Base-by-base conservation (phyloP, 2,113 vertebrate species). In the Aspidoscelis tigris region DNA sequence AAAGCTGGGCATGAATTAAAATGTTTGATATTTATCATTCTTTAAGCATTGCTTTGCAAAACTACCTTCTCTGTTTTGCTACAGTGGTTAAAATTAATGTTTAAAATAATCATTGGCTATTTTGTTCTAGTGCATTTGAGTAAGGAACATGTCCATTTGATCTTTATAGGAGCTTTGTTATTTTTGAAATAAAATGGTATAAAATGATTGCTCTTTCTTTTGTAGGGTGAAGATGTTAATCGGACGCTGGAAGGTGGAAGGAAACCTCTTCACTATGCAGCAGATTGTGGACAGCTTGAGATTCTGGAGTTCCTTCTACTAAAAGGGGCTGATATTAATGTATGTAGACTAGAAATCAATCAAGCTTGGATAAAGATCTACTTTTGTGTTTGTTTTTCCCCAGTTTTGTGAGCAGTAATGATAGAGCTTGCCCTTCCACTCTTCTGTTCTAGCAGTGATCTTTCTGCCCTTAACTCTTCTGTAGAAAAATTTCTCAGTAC, bases 311-410 rank as follows among this genome's bases (percentile, higher is more conserved):
- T 96, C 88, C 97, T 99, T 81, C 94, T 99, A 83, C 97, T 97
- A 86, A 97, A 96, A 95, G 98, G 98, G 95, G 99, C 98, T 71
- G 97, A 99, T 87, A 94, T 99, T 90, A 98, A 99, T 78, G 99
- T 99, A 96, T 91, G 97, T 95, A 86, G 77, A 78, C 39, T 22
- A 50, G 0, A 71, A 84, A 65, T 79, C 58, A 64, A 20, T 85
- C 81, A 8, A 22, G 44, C 84, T 64, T 2, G 20, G 1, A 43
- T 81, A 41, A 6, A 33, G 1, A 58, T 86, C 44, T 5, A 6
- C 7, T 3, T 20, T 14, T 44, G 22, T 2, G 47, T 9, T 50
- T 50, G 33, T 33, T 50, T 50, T 50, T 50, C 47, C 47, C 5
- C 47, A 50, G 47, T 33, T 33, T 33, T 33, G 33, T 50, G 47